These are phyloP conservation scores for Anguilla anguilla DNA, from an alignment of 2,797 vertebrate species.

Conservation along the genomic window DNA sequence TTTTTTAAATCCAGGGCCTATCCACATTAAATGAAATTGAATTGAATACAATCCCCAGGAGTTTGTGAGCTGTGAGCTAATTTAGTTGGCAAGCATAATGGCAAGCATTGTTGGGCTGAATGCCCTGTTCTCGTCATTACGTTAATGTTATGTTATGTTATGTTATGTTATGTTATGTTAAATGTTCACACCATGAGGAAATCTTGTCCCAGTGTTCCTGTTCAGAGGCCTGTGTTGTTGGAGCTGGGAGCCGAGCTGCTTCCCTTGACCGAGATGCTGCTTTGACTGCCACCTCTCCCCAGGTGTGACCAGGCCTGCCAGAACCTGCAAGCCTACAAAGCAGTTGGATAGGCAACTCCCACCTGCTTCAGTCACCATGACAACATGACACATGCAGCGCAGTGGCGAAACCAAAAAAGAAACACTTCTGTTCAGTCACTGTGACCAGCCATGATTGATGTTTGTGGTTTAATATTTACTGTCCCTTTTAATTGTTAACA, in stretches of 20 bases:
- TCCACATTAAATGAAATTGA: background rate
- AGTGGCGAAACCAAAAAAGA: background rate
- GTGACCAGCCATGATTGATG: background rate
- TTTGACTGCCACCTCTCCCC: background rate
- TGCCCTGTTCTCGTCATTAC: too few species aligned
- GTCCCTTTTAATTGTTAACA: background rate
- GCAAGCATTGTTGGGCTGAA: too few species aligned
- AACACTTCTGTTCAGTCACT: background rate
- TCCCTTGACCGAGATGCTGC: background rate
- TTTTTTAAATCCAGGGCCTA: background rate
- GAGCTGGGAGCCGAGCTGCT: background rate
- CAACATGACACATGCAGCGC: slow-evolving; percentile 8
- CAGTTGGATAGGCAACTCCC: slow-evolving; percentile 3
- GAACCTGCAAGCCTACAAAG: slow-evolving; percentile 10
- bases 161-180: background rate
- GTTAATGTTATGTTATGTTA: too few species aligned
- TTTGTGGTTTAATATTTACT: background rate
- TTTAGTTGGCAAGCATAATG: too few species aligned
- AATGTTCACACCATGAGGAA: background rate
- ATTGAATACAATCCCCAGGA: background rate
- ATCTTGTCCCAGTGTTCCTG: background rate
- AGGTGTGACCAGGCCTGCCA: slow-evolving; percentile 21
- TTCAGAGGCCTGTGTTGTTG: background rate
- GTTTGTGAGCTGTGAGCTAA: background rate
- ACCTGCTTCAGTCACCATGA: slow-evolving; percentile 15